phyloP scores from a whole-genome alignment of 1,140 invertebrate genomes.

The Dolichoris vasculosae region DNA sequence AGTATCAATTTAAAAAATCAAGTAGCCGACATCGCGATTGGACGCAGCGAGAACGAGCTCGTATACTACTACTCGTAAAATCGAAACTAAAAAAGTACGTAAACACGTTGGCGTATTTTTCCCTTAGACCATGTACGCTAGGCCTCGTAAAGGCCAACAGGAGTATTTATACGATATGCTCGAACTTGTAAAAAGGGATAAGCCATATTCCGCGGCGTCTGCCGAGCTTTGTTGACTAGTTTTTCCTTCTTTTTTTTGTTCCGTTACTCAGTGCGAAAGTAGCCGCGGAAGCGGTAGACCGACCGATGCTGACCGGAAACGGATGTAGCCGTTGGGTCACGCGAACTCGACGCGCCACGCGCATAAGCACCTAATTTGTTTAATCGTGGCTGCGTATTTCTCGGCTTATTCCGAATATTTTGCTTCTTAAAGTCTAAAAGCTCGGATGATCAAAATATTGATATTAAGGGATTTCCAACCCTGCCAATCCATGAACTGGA shows the following conservation, averaged over 20 bases:
- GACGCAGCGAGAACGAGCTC: neutral
- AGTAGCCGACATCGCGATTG: neutral
- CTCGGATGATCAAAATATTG: slow-evolving; percentile 14
- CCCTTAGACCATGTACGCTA: neutral
- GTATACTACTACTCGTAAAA: neutral
- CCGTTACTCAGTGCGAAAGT: neutral
- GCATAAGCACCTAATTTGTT: slow-evolving; percentile 59
- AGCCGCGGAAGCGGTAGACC: neutral
- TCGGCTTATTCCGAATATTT: too few relatives aligned
- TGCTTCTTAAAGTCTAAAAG: neutral
- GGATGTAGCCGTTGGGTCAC: slow-evolving; percentile 59
- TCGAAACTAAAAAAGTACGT: neutral
- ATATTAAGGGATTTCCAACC: neutral
- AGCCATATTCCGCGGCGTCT: neutral
- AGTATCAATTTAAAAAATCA: slow-evolving; percentile 39
- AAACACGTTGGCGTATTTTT: neutral
- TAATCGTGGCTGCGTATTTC: slow-evolving; percentile 9
- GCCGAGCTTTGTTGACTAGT: neutral
- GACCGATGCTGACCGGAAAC: slow-evolving; percentile 49
- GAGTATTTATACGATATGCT: slow-evolving; percentile 7
- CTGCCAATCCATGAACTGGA: neutral
- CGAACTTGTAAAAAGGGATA: neutral
- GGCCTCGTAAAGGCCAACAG: slow-evolving; percentile 17
- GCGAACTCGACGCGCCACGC: slow-evolving; percentile 50
- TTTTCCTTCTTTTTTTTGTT: neutral